Base-by-base conservation (phyloP, 2,888 invertebrate species). In the Eledona agricola region DNA sequence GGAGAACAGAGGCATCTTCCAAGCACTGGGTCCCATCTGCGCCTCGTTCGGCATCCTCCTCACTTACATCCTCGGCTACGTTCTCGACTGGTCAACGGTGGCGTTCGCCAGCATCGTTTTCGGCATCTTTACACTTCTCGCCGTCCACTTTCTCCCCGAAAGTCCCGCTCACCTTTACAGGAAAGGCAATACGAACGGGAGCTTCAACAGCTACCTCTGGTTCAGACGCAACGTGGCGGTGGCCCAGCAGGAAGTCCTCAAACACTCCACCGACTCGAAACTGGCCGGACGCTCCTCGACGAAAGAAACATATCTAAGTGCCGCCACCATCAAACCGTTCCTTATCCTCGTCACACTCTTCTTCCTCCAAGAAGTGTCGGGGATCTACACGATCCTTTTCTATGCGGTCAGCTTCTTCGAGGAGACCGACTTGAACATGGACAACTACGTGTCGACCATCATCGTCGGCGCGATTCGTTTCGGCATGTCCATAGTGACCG, bases 391-490 rank as follows among this genome's bases (percentile, higher is more conserved):
- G 0, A 85, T 88, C 20, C 71, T 89, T 26, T 88, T 86, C 65
- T 89, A 88, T 67, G 86, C 88, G 0, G 87, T 88, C 1, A 84
- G 81, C 52, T 84, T 89, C 66, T 85, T 89, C 68, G 80, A 85
- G 58, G 83, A 86, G 7, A 83, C 87, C 5, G 84, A 85, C 1
- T 80, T 86, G 0, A 81, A 80, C 49, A 60, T 76, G 1, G 83
- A 88, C 63, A 86, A 85, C 55, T 86, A 86, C 67, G 78, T 85
- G 0, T 84, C 85, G 0, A 87, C 87, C 0, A 87, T 88, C 2
- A 83, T 85, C 2, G 85, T 88, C 0, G 88, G 87, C 0, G 80
- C 82, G 0, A 83, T 88, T 1, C 74, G 87, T 55, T 80, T 88
- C 2, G 77, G 82, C 11, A 86, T 87, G 79, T 85, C 87, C 0